Base-by-base conservation (phyloP, 1,140 invertebrate genomes). In the Papilio dardanus region DNA sequence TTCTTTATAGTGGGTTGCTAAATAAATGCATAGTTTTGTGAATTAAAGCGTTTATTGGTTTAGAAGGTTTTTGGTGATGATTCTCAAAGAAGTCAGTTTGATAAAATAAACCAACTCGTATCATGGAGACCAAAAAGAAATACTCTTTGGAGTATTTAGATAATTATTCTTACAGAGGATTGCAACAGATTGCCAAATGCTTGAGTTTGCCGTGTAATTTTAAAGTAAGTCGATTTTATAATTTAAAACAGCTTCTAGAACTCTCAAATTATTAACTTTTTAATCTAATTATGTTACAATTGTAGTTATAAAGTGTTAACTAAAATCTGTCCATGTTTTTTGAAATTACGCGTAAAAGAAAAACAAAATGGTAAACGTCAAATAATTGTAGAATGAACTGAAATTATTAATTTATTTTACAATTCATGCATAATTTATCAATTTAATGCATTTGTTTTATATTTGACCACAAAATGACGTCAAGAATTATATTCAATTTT, bases 121-220 rank as follows among this genome's bases (percentile, higher is more conserved):
- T 40, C 42, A 85, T 84, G 82, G 77, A 81, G 35, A 76, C 77
- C 21, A 69, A 81, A 54, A 75, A 81, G 46, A 77, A 81, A 62
- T 79, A 73, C 71, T 79, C 76, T 3, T 54, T 42, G 28, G 68
- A 62, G 8, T 71, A 76, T 31, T 79, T 91, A 7, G 74, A 87
- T 76, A 74, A 68, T 31, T 78, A 73, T 58, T 78, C 83, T 3
- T 92, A 92, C 73, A 83, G 88, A 69, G 75, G 77, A 77, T 74
- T 92, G 37, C 90, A 92, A 77, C 81, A 87, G 66, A 76, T 86
- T 28, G 85, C 90, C 0, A 92, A 92, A 74, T 80, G 81, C 33
- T 74, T 90, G 74, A 12, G 35, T n/a, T 75, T 92, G 33, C 90
- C 90, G 1, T 87, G 85, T 0, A 92, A 90, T 67, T 84, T 87